phyloP scores from a whole-genome alignment of 2,888 invertebrate genomes.

The Lobophora halterata region DNA sequence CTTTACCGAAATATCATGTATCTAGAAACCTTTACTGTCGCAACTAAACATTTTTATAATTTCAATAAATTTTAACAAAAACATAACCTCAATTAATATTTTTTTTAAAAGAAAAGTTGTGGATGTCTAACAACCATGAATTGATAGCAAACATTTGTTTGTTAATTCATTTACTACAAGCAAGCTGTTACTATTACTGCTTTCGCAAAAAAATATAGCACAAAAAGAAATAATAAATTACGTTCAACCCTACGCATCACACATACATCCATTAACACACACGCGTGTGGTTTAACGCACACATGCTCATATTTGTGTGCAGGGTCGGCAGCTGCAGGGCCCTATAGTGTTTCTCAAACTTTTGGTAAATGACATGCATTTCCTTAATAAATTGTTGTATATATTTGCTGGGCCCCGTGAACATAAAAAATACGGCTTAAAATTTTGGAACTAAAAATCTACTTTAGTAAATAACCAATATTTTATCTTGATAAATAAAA shows the following conservation, averaged over 20 bases:
- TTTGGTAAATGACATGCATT: slow-evolving; percentile 34
- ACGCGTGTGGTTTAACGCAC: slow-evolving; percentile 21
- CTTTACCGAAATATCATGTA: slow-evolving; percentile 15
- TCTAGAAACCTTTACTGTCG: too few relatives aligned
- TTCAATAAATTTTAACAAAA: too few relatives aligned
- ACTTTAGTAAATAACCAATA: too few relatives aligned
- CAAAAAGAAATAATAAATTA: slow-evolving; percentile 42
- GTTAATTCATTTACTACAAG: slow-evolving; percentile 28
- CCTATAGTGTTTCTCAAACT: slow-evolving; percentile 70
- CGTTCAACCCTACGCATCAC: slow-evolving; percentile 33
- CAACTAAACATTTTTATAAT: too few relatives aligned
- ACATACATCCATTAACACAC: slow-evolving; percentile 33
- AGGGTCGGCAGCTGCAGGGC: slow-evolving; percentile 74
- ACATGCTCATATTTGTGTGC: slow-evolving; percentile 38
- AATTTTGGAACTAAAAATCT: too few relatives aligned
- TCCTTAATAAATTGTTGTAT: too few relatives aligned
- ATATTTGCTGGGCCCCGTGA: too few relatives aligned
- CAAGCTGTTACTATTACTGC: slow-evolving; percentile 34
- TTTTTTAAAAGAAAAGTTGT: neutral
- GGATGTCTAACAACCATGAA: slow-evolving; percentile 5
- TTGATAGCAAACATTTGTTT: slow-evolving; percentile 23
- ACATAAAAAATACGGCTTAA: too few relatives aligned
- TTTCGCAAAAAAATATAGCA: slow-evolving; percentile 36
- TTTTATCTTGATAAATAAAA: too few relatives aligned
- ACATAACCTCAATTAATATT: neutral